Evolutionary conservation across 2,113 vertebrate genomes (phyloP).

Genomic region (Apodemus speciosus): DNA sequence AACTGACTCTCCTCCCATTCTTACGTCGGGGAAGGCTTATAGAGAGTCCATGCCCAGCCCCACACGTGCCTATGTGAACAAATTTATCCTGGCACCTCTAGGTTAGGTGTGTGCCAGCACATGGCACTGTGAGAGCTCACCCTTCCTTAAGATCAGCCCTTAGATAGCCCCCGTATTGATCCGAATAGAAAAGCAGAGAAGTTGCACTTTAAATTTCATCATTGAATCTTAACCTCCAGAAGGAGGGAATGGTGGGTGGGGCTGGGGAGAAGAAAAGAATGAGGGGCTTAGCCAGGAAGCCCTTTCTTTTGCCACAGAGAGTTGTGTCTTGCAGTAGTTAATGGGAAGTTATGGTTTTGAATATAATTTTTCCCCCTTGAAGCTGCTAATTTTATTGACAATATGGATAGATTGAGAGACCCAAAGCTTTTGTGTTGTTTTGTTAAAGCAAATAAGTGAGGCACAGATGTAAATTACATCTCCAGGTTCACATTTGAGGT

Average conservation of each 20-base stretch:
- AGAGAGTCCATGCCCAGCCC: background rate
- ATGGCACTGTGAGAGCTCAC: background rate
- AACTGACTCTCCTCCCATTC: background rate
- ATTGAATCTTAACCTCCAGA: slow-evolving; percentile 63
- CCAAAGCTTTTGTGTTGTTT: slow-evolving; percentile 88
- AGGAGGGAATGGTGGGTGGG: background rate
- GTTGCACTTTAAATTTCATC: slow-evolving; percentile 67
- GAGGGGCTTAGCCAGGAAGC: slow-evolving; percentile 76
- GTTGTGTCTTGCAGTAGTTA: slow-evolving; percentile 82
- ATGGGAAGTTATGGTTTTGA: slow-evolving; percentile 86
- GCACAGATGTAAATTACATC: slow-evolving; percentile 91
- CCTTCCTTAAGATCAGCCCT: fast-evolving
- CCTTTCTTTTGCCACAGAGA: slow-evolving; percentile 79
- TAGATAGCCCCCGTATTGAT: slow-evolving; percentile 22
- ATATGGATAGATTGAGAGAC: slow-evolving; percentile 88
- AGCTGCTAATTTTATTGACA: slow-evolving; percentile 90
- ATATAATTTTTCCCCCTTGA: slow-evolving; percentile 86
- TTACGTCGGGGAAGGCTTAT: background rate
- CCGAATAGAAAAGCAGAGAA: slow-evolving; percentile 50
- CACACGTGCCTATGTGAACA: background rate
- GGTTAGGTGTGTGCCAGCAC: background rate
- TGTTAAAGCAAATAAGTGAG: slow-evolving; percentile 90
- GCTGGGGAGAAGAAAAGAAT: background rate
- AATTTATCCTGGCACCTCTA: slow-evolving; percentile 7
- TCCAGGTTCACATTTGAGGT: slow-evolving; percentile 89